Percentiles rank a stretch among this genome's conserved stretches.
Conservation (phyloP, 1,140 invertebrate species). For the Drosophila gunungcola region DNA sequence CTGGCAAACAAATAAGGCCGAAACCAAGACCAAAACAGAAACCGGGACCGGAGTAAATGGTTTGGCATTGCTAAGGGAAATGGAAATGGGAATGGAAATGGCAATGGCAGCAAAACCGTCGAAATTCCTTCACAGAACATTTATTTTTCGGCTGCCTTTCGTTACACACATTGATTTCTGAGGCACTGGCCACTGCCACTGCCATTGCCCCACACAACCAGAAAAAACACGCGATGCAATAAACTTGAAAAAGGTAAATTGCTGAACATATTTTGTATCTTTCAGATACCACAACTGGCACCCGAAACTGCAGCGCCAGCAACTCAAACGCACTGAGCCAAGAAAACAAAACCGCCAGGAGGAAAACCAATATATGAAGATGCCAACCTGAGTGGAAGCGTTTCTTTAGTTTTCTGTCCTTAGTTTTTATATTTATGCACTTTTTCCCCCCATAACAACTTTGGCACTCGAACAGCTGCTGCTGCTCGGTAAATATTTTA, state of each 20-base stretch:
- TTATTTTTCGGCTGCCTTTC: conserved; percentile 81
- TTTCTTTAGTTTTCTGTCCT: conserved; percentile 34
- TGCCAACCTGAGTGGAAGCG: conserved; percentile 43
- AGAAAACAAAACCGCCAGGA: conserved; percentile 38
- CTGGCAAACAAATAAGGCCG: conserved; percentile 72
- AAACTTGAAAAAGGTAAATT: conserved; percentile 76
- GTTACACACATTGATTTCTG: conserved; percentile 83
- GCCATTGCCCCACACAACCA: conserved; percentile 3
- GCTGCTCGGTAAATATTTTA: conserved; percentile 43
- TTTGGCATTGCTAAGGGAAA: conserved; percentile 52
- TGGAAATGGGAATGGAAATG: conserved; percentile 35
- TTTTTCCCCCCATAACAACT: conserved; percentile 30
- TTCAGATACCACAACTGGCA: conserved; percentile 58
- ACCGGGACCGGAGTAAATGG: conserved; percentile 49
- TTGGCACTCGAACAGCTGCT: conserved; percentile 51
- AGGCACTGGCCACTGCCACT: conserved; percentile 16
- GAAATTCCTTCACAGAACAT: conserved; percentile 84
- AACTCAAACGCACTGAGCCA: conserved; percentile 36
- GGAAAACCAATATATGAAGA: conserved; percentile 53
- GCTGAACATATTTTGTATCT: conserved; percentile 67
- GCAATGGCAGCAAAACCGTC: conserved; percentile 68
- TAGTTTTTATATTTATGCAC: conserved; percentile 55
- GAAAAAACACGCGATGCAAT: conserved; percentile 56
- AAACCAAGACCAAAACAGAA: conserved; percentile 12
- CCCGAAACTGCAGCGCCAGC: conserved; percentile 45